Evolutionary conservation across 2,113 vertebrate species (phyloP).

Genomic region (Gadus chalcogrammus): DNA sequence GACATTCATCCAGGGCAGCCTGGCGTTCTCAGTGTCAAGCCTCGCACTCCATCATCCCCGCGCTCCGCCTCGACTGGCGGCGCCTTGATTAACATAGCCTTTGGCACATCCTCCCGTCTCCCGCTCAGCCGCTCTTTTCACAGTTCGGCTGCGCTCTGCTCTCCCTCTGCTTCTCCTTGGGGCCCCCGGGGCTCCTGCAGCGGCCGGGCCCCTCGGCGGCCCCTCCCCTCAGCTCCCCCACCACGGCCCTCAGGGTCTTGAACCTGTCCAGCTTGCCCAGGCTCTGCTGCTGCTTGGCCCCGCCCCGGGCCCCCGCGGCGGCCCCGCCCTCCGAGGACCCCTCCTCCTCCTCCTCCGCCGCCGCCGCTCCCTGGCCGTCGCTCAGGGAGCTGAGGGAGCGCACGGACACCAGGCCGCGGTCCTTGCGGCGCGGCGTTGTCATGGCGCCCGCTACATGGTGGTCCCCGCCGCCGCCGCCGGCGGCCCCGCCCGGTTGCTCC

Average conservation of each 20-base stretch:
- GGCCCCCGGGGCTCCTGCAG: slow-evolving; percentile 44
- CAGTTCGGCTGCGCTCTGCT: slow-evolving; percentile 62
- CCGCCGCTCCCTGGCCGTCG: slow-evolving; percentile 9
- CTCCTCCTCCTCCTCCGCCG: no score
- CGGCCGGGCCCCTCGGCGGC: slow-evolving; percentile 15
- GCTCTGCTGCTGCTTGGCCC: not conserved
- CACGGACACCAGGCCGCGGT: slow-evolving; percentile 67
- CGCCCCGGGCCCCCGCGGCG: slow-evolving; percentile 47
- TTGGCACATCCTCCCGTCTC: slow-evolving; percentile 12
- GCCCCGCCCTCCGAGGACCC: slow-evolving; percentile 56
- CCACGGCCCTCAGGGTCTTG: slow-evolving; percentile 61
- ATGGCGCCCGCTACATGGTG: slow-evolving; percentile 28
- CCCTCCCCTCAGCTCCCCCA: slow-evolving; percentile 54
- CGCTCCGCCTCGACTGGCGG: slow-evolving; percentile 29
- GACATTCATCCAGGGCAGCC: slow-evolving; percentile 28
- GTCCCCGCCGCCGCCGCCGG: not conserved
- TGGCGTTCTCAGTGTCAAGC: slow-evolving; percentile 17
- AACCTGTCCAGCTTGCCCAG: slow-evolving; percentile 57
- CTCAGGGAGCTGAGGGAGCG: slow-evolving; percentile 79
- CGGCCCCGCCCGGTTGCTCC: slow-evolving; percentile 53
- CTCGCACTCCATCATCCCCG: slow-evolving; percentile 58
- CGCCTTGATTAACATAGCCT: no score
- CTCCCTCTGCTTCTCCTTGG: slow-evolving; percentile 60
- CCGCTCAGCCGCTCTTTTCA: slow-evolving; percentile 61
- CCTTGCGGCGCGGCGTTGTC: slow-evolving; percentile 64